Evolutionary conservation across 1,140 invertebrate species (phyloP).

Genomic region (Macrosteles quadrilineatus): DNA sequence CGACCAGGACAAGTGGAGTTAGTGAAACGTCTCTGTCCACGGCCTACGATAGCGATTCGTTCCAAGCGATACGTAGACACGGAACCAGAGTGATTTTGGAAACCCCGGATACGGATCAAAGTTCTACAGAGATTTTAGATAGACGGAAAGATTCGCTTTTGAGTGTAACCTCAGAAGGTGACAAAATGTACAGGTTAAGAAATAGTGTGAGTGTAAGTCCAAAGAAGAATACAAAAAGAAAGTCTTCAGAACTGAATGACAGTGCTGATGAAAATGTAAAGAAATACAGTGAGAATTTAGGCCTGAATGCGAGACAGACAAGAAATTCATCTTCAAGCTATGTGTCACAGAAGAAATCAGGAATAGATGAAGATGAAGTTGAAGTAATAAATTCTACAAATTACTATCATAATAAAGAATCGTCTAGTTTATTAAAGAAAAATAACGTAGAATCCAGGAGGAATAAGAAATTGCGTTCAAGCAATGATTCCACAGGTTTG

Average conservation of each 20-base stretch:
- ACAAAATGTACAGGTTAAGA: no score
- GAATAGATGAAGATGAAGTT: no score
- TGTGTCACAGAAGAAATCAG: no score
- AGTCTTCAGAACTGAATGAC: not conserved
- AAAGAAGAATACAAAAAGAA: not conserved
- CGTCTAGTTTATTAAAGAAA: no score
- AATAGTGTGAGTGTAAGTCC: no score
- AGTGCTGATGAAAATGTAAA: not conserved
- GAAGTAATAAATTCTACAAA: no score
- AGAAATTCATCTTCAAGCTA: no score
- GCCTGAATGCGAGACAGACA: no score
- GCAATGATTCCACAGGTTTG: not conserved
- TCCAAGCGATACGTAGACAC: not conserved
- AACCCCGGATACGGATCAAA: constrained; percentile 13
- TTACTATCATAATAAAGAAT: no score
- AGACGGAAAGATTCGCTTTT: not conserved
- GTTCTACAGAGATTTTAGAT: not conserved
- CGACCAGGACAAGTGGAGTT: not conserved
- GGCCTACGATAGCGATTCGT: constrained; percentile 8
- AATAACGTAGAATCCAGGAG: not conserved
- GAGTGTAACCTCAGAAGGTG: no score
- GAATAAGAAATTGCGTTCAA: constrained; percentile 15
- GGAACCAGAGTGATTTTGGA: constrained; percentile 4
- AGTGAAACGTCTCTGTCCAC: not conserved
- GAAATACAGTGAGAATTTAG: not conserved